Conservation (phyloP, 2,888 invertebrate species). For the Agonopterix heracliana region DNA sequence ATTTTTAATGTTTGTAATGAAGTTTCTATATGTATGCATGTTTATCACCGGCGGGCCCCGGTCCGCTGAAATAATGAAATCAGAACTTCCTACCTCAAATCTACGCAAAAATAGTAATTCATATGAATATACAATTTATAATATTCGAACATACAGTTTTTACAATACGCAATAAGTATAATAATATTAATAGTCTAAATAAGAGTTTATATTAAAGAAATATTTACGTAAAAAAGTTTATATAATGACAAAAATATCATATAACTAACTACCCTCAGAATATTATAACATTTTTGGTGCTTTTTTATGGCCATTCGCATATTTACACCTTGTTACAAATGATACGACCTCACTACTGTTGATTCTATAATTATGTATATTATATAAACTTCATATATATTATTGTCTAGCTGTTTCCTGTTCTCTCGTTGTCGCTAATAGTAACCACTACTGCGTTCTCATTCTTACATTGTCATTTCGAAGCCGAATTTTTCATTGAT, state of each 20-base stretch:
- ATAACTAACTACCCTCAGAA: conserved; percentile 50
- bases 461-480: conserved; percentile 25
- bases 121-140: conserved; percentile 58
- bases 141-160: conserved; percentile 57
- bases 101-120: conserved; percentile 62
- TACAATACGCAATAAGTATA: conserved; percentile 61
- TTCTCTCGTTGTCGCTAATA: conserved; percentile 11
- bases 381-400: conserved; percentile 38
- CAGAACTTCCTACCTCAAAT: conserved; percentile 73
- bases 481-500: conserved; percentile 58
- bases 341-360: conserved; percentile 49
- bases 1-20: conserved; percentile 65
- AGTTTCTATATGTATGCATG: conserved; percentile 39
- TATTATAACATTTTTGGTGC: conserved; percentile 57
- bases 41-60: conserved; percentile 17
- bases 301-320: conserved; percentile 58
- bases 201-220: conserved; percentile 71
- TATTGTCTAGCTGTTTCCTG: conserved; percentile 41
- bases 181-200: conserved; percentile 56
- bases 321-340: conserved; percentile 63
- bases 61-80: conserved; percentile 12
- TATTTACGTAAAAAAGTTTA: conserved; percentile 67
- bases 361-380: conserved; percentile 32
- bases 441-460: conserved; percentile 6
- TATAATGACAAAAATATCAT: conserved; percentile 55